Percentiles rank a stretch among this genome's conserved stretches.
Conservation (phyloP, 2,888 invertebrate genomes). For the Calephelis perditalis region DNA sequence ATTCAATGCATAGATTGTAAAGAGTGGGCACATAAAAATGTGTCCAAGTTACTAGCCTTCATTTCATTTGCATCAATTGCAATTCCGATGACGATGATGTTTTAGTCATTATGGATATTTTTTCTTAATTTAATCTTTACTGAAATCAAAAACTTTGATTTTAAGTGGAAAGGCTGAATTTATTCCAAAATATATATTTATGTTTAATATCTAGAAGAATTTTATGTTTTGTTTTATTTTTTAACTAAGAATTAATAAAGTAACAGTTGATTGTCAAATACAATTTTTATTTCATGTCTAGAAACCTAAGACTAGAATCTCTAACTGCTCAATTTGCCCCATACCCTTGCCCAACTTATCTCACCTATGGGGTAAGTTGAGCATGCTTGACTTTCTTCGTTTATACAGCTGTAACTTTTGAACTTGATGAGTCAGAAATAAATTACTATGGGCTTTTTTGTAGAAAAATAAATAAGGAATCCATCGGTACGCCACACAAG, state of each 20-base stretch:
- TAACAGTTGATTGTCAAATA: slow-evolving; percentile 15
- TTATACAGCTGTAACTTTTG: slow-evolving; percentile 12
- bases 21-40: slow-evolving; percentile 19
- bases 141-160: too few species aligned
- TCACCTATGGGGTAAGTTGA: slow-evolving; percentile 14
- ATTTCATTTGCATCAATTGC: slow-evolving; percentile 21
- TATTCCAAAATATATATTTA: slow-evolving; percentile 12
- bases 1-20: slow-evolving; percentile 16
- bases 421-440: slow-evolving; percentile 13
- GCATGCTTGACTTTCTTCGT: slow-evolving; percentile 3
- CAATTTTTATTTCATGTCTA: slow-evolving; percentile 16
- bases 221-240: slow-evolving; percentile 16
- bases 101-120: slow-evolving; percentile 18
- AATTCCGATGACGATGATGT: slow-evolving; percentile 18
- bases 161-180: slow-evolving; percentile 15
- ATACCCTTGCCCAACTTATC: slow-evolving; percentile 14
- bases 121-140: slow-evolving; percentile 17
- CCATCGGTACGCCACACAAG: slow-evolving; percentile 6
- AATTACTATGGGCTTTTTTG: not conserved
- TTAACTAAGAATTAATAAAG: slow-evolving; percentile 11
- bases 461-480: slow-evolving; percentile 5
- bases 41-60: slow-evolving; percentile 18
- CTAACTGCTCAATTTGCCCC: slow-evolving; percentile 15
- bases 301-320: slow-evolving; percentile 10
- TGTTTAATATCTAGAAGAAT: slow-evolving; percentile 16